Evolutionary conservation across 2,113 vertebrate species (phyloP), one percentile per base, ranked within the genome.

Genomic region (Oncorhynchus clarkii): DNA sequence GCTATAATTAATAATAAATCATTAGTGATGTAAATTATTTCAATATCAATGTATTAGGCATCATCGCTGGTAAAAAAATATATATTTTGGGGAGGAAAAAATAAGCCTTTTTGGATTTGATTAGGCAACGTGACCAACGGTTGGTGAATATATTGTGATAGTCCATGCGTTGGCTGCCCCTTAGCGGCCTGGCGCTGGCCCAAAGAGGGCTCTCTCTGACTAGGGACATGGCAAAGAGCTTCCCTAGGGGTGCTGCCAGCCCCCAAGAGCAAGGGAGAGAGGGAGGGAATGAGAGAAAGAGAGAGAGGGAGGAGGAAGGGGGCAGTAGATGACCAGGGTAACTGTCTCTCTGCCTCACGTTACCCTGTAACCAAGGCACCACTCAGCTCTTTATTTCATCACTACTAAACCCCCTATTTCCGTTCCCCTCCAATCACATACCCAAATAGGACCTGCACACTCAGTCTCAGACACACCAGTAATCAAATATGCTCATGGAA

Each of bases 191-290:
- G 70, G 71, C 77, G 72, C 80, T 77, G 80, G 87, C 91, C 91
- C 88, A 91, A 87, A 92, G 89, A 91, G 90, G 92, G 88, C 89
- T 89, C 90, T 89, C 91, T 90, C 75, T 39, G 71, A 89, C 89
- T 65, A 74, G 85, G 79, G 88, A 92, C 88, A 86, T 80, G 82
- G 80, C 76, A 82, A 81, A 26, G 76, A 86, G 81, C 80, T 80
- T 82, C 87, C 84, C 84, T 67, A 71, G 73, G 79, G 54, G 78
- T 83, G 81, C 80, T 83, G 81, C 80, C 80, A 80, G 64, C 73
- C 84, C 79, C 80, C 69, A 27, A 77, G 84, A 86, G 84, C 81
- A 71, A 73, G 75, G 71, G 72, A 74, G 75, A 57, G 70, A 75
- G 62, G 75, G 83, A 80, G 79, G 72, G 81, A 68, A 77, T 4